Evolutionary conservation across 1,140 invertebrate species (phyloP).

Genomic region (Drosophila pandora): DNA sequence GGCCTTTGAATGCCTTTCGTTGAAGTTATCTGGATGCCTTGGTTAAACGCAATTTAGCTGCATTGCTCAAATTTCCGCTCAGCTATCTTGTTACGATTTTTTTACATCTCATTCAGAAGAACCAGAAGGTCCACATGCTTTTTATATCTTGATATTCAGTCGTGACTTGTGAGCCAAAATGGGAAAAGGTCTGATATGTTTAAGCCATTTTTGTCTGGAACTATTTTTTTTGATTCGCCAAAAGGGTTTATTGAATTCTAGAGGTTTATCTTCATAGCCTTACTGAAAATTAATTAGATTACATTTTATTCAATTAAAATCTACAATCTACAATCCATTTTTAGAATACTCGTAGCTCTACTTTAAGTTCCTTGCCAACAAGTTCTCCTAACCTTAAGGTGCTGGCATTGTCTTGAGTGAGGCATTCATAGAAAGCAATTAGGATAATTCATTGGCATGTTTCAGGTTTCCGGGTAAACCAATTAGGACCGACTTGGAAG

Average conservation of each 20-base stretch:
- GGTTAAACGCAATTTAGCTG: slow-evolving; percentile 79
- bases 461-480: slow-evolving; percentile 16
- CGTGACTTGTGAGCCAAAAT: slow-evolving; percentile 26
- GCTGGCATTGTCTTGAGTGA: neutral
- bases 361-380: too few relatives aligned
- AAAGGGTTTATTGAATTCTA: too few relatives aligned
- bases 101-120: slow-evolving; percentile 9
- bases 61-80: slow-evolving; percentile 75
- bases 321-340: neutral
- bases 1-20: slow-evolving; percentile 35
- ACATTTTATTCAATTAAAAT: neutral
- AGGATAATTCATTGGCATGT: slow-evolving; percentile 20
- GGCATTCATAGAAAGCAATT: neutral
- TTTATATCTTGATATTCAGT: slow-evolving; percentile 1
- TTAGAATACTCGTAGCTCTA: neutral
- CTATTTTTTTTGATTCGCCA: too few relatives aligned
- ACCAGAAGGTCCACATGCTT: neutral
- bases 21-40: slow-evolving; percentile 47
- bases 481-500: slow-evolving; percentile 16
- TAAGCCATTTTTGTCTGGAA: slow-evolving; percentile 7
- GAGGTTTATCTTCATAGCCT: too few relatives aligned
- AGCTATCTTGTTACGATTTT: slow-evolving; percentile 56
- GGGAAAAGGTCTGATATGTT: slow-evolving; percentile 1
- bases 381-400: too few relatives aligned
- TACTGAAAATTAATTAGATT: neutral